Evolutionary conservation across 1,140 invertebrate species (phyloP), one percentile per base, ranked within the genome.

Genomic region (Ceratosolen solmsi): DNA sequence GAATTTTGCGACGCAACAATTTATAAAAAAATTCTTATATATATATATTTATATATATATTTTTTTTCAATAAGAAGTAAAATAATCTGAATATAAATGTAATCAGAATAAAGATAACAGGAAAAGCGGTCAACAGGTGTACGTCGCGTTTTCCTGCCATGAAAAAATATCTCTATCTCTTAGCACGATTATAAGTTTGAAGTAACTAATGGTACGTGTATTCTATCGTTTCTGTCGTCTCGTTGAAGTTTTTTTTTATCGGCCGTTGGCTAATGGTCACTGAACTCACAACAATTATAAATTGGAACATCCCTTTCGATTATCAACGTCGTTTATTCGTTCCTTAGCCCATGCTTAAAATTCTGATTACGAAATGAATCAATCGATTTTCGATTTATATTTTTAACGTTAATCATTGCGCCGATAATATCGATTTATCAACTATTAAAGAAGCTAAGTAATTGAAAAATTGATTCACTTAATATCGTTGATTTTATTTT

Each of bases 211-310:
- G 0, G 70, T 17, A 49, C 33, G 7, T 49, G 22, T 49, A 30
- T 41, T 75, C 58, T 63, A 7, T 41, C 58, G 8, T n/a, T 25
- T 13, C 1, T 38, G 0, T 60, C 33, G 17, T 58, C 54, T 75
- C 38, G 38, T n/a, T 30, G 4, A 36, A 46, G 79, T 4, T 65
- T 73, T 56, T n/a, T n/a, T 80, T 80, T 80, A 80, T 80, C 71
- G 58, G 54, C 30, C 41, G n/a, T 33, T 51, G 70, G 71, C 41
- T 71, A 20, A 15, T 74, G 79, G 79, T 74, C 79, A 80, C 3
- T 74, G 70, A 80, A 80, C 79, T 60, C 33, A 5, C 11, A 41
- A 20, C 41, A 49, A 73, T 36, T 80, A 74, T 65, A 65, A 80
- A 79, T 60, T 73, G 25, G 60, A 70, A 41, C 58, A 77, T 65